phyloP scores from a whole-genome alignment of 1,140 invertebrate genomes.

The Aporrectodea caliginosa region DNA sequence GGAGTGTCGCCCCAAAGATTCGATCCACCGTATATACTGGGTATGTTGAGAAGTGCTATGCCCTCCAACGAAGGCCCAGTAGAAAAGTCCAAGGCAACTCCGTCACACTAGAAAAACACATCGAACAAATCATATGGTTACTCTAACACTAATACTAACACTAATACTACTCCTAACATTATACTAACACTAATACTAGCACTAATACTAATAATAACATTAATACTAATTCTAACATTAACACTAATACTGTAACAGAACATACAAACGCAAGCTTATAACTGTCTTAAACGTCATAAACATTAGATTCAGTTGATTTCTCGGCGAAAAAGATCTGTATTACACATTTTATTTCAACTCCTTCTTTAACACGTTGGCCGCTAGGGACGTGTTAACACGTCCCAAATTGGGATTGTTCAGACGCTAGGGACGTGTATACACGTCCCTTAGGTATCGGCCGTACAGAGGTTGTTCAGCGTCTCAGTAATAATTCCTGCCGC shows the following conservation, averaged over 20 bases:
- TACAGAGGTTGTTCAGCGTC: too few relatives aligned
- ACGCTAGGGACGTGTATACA: too few relatives aligned
- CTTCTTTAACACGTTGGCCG: too few relatives aligned
- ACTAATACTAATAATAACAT: background rate
- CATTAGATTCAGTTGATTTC: background rate
- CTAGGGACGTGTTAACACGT: too few relatives aligned
- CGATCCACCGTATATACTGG: constrained; percentile 91
- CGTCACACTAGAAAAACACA: constrained; percentile 83
- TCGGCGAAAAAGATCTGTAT: background rate
- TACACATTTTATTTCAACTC: background rate
- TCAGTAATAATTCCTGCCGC: too few relatives aligned
- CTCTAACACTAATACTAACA: background rate
- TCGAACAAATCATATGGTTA: background rate
- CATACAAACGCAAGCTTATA: background rate
- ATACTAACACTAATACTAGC: background rate
- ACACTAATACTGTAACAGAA: background rate
- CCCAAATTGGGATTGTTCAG: too few relatives aligned
- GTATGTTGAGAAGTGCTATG: constrained; percentile 90
- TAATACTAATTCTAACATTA: background rate
- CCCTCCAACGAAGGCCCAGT: constrained; percentile 89
- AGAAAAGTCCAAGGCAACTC: constrained; percentile 79
- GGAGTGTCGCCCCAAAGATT: constrained; percentile 87
- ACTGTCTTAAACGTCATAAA: background rate
- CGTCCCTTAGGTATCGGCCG: too few relatives aligned
- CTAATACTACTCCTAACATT: background rate